A percentile compares a stretch with the other conserved stretches of the same genome.
Conservation (phyloP, 2,888 invertebrate genomes). For the Drosophila sordidula region DNA sequence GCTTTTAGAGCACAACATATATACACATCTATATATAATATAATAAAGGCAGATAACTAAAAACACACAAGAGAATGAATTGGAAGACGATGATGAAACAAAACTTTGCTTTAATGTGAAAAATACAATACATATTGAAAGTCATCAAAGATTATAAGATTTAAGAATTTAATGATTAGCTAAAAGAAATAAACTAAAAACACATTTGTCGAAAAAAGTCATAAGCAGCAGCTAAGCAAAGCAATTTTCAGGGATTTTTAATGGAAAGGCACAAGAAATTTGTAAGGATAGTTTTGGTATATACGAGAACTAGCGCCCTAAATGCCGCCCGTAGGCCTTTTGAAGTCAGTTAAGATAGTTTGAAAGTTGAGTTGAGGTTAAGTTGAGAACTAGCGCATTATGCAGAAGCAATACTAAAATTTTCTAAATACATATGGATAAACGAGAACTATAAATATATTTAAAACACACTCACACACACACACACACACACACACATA, state of each 20-base stretch:
- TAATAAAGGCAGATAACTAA: slow-evolving; percentile 20
- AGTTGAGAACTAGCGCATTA: slow-evolving; percentile 32
- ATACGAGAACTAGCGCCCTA: slow-evolving; percentile 55
- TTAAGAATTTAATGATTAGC: slow-evolving; percentile 25
- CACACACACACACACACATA: slow-evolving; percentile 12
- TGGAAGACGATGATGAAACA: slow-evolving; percentile 27
- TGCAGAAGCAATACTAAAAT: slow-evolving; percentile 46
- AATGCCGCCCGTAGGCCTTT: slow-evolving; percentile 80
- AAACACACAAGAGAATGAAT: slow-evolving; percentile 1
- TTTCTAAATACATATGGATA: slow-evolving; percentile 27
- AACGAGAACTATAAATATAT: slow-evolving; percentile 32
- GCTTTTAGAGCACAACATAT: slow-evolving; percentile 60
- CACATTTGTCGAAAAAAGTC: slow-evolving; percentile 19
- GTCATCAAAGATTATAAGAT: slow-evolving; percentile 39
- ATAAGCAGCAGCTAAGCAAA: slow-evolving; percentile 59
- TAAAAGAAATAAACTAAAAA: slow-evolving; percentile 19
- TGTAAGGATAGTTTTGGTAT: slow-evolving; percentile 48
- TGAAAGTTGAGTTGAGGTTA: slow-evolving; percentile 10
- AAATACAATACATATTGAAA: slow-evolving; percentile 60
- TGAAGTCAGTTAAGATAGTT: slow-evolving; percentile 44
- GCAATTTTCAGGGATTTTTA: slow-evolving; percentile 81
- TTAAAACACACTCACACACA: slow-evolving; percentile 19
- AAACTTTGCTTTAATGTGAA: slow-evolving; percentile 56
- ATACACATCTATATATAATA: slow-evolving; percentile 16
- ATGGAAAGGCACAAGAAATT: slow-evolving; percentile 49